A percentile compares a stretch with the other conserved stretches of the same genome.
Conservation (phyloP, 2,113 vertebrate species). For the Ciconia stormi region DNA sequence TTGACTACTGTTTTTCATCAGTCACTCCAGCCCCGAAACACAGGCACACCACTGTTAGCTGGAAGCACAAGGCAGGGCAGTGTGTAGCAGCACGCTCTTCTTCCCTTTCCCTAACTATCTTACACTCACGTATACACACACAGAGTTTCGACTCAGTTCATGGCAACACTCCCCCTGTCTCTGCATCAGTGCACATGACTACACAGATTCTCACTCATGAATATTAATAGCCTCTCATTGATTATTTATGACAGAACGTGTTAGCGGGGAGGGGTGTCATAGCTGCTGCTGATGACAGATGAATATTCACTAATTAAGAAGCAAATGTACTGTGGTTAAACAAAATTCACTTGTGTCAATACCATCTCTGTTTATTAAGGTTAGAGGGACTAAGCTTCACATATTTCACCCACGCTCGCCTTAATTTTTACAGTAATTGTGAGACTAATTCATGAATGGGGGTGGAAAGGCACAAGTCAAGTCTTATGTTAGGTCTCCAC, state of each 20-base stretch:
- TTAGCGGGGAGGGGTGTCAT: constrained; percentile 83
- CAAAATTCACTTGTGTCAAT: constrained; percentile 86
- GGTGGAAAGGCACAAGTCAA: constrained; percentile 33
- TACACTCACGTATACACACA: constrained; percentile 76
- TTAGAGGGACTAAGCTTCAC: constrained; percentile 30
- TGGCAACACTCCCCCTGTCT: constrained; percentile 91
- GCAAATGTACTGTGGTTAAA: constrained; percentile 86
- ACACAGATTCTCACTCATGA: constrained; percentile 90
- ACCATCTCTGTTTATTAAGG: constrained; percentile 76
- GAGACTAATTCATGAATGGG: constrained; percentile 42
- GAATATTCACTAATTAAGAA: constrained; percentile 88
- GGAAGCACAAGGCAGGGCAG: constrained; percentile 71
- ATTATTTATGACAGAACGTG: constrained; percentile 89
- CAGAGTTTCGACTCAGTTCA: constrained; percentile 89
- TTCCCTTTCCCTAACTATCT: constrained; percentile 77
- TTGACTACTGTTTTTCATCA: constrained; percentile 87
- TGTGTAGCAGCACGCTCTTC: constrained; percentile 82
- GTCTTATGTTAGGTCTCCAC: constrained; percentile 35
- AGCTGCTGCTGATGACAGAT: constrained; percentile 79
- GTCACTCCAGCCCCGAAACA: constrained; percentile 82
- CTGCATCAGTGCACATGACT: constrained; percentile 89
- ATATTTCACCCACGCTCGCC: not conserved
- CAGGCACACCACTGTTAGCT: constrained; percentile 77
- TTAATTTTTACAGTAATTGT: constrained; percentile 60
- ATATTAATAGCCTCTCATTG: constrained; percentile 87